Base-by-base conservation (phyloP, 2,113 vertebrate species). In the Peromyscus maniculatus region DNA sequence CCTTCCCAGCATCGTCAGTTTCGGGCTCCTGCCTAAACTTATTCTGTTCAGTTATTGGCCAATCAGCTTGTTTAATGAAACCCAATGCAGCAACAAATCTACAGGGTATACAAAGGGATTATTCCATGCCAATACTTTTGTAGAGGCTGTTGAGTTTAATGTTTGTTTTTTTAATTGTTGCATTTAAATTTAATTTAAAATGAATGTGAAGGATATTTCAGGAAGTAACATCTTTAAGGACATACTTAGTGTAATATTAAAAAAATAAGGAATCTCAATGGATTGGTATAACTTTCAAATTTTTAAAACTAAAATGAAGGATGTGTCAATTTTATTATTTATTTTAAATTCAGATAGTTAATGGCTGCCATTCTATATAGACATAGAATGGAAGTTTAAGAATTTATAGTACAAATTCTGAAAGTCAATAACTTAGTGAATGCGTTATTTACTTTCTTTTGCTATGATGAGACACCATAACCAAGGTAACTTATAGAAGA, bases 251-350 rank as follows among this genome's bases (percentile, higher is more conserved):
- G 55, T 22, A 66, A 55, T 36, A 64, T 75, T 28, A 22, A 59
- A 87, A 93, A 87, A 57, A 21, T 33, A 74, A 84, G 77, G 43
- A 93, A 96, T 49, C 13, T 93, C 9, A 64, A 11, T n/a, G 83
- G n/a, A 92, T 71, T 36, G 24, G 13, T 67, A 43, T 33, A n/a
- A 1, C 39, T 39, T 69, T 62, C 2, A 78, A 92, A 78, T 7
- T 69, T 69, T 75, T 59, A 49, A 80, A 84, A 88, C 39, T 39
- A n/a, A 57, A 86, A 39, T 7, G 7, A 82, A 87, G 43, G 3
- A 28, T 46, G 2, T 67, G 16, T 82, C 46, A 87, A 11, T 31
- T 66, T 36, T 88, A 12, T 3, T 13, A 89, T 36, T 64, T 52
- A 8, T 57, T 92, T 59, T 64, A 67, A 84, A 91, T 55, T 17